phyloP scores from a whole-genome alignment of 2,888 invertebrate species.

The Cactoblastis cactorum region DNA sequence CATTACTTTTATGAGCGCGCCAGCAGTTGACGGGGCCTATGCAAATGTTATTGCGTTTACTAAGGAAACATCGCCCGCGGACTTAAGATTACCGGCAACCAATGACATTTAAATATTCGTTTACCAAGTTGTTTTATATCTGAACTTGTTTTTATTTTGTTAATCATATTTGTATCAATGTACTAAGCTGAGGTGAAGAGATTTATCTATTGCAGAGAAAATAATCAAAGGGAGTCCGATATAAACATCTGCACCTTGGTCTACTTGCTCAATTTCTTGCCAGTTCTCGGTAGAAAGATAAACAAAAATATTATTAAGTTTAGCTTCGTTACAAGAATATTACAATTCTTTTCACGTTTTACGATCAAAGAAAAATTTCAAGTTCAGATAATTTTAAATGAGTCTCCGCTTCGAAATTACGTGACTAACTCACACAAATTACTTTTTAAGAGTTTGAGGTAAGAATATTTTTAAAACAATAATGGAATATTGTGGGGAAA shows the following conservation, averaged over 20 bases:
- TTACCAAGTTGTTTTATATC: not conserved
- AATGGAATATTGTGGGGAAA: not conserved
- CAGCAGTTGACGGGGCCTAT: conserved; percentile 65
- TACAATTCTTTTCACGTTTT: not conserved
- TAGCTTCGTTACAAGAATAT: not conserved
- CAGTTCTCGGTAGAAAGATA: too few relatives aligned
- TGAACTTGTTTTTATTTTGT: too few relatives aligned
- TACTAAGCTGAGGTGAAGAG: too few relatives aligned
- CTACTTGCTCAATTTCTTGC: too few relatives aligned
- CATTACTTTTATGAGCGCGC: conserved; percentile 63
- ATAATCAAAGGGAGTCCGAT: too few relatives aligned
- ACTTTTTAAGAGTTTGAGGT: not conserved
- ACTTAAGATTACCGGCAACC: conserved; percentile 22
- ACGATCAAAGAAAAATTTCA: not conserved
- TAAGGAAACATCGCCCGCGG: conserved; percentile 45
- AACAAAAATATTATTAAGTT: too few relatives aligned
- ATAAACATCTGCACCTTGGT: too few relatives aligned
- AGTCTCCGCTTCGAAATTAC: not conserved
- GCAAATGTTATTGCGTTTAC: conserved; percentile 68
- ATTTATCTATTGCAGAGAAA: too few relatives aligned
- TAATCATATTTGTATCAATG: too few relatives aligned
- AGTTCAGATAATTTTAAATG: not conserved
- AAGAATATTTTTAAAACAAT: not conserved
- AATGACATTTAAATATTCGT: conserved; percentile 14
- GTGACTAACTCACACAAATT: conserved; percentile 4